Base-by-base conservation (phyloP, 2,888 invertebrate species). In the Netelia virgata region DNA sequence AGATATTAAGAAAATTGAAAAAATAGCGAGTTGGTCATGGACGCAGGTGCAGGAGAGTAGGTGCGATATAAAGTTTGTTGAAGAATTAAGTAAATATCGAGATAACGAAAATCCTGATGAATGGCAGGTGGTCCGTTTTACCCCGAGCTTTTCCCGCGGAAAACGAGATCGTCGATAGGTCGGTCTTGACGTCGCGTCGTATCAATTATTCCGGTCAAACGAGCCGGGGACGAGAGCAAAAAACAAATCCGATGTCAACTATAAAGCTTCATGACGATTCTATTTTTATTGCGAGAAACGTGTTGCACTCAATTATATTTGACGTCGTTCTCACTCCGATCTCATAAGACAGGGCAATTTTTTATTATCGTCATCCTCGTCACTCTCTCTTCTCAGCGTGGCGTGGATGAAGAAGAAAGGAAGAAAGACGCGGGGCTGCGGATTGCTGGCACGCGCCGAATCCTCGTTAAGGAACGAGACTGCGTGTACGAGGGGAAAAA, bases 361-460 rank as follows among this genome's bases (percentile, higher is more conserved):
- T 74, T 75, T 74, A 57, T 69, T 11, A 64, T 84, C 47, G 28
- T 80, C 28, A 59, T 59, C 77, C 41, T 72, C 59, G 50, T 66
- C 68, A 66, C 74, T 61, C 81, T 6, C 59, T 64, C 69, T 61
- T 16, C 20, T 63, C 59, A 3, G 55, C 50, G 41, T 10, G 59
- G 23, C 47, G 66, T n/a, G 23, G 66, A 53, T 43, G 43, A 20
- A 43, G 68, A 59, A 36, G 76, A 72, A 59, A 79, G 18, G n/a
- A 63, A 20, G 63, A 63, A 47, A 61, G 36, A 64, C 11, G 28
- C n/a, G 43, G 53, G 18, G 43, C 63, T 69, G 73, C 57, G 57
- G 83, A 86, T 82, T 85, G 82, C 83, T 73, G 87, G 89, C 89
- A 89, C 89, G 88, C 88, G 89, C 82, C 86, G 82, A 83, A 87